Percentiles rank a stretch among this genome's conserved stretches.
These are phyloP conservation scores for Leiothrix lutea DNA, from an alignment of 2,113 vertebrate species.

Conservation along the genomic window DNA sequence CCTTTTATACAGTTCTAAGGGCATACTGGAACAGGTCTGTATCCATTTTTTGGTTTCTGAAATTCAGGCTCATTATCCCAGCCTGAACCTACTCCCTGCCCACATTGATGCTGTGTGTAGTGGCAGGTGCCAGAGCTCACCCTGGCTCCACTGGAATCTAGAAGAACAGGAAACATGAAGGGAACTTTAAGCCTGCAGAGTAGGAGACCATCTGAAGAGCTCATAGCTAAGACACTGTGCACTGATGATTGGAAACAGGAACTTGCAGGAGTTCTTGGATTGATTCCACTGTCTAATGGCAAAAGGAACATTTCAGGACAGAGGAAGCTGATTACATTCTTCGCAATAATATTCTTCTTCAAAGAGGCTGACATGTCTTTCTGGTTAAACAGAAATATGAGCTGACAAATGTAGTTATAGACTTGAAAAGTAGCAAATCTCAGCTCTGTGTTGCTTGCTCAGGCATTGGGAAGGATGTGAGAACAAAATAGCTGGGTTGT, in stretches of 20 bases:
- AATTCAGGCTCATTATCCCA: not conserved
- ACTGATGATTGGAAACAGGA: not conserved
- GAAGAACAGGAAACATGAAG: not conserved
- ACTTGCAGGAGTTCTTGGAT: not conserved
- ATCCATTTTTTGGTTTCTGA: not conserved
- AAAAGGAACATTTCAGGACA: not conserved
- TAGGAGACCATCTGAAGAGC: not conserved
- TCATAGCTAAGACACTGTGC: not conserved
- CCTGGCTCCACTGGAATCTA: not conserved
- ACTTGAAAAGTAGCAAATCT: not conserved
- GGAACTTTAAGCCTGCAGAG: not conserved
- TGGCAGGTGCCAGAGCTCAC: not conserved
- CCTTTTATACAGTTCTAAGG: not conserved
- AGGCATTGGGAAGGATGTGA: not conserved
- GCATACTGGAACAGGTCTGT: not conserved
- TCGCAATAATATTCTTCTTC: not conserved
- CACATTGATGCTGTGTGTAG: not conserved
- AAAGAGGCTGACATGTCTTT: not conserved
- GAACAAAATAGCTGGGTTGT: not conserved
- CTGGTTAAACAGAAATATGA: not conserved
- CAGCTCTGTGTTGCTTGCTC: not conserved
- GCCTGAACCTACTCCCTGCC: not conserved
- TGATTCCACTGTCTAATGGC: not conserved
- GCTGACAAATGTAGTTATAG: not conserved
- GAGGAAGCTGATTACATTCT: not conserved